Evolutionary conservation across 2,888 invertebrate species (phyloP), one percentile per base, ranked within the genome.

Genomic region (Phalera bucephala): DNA sequence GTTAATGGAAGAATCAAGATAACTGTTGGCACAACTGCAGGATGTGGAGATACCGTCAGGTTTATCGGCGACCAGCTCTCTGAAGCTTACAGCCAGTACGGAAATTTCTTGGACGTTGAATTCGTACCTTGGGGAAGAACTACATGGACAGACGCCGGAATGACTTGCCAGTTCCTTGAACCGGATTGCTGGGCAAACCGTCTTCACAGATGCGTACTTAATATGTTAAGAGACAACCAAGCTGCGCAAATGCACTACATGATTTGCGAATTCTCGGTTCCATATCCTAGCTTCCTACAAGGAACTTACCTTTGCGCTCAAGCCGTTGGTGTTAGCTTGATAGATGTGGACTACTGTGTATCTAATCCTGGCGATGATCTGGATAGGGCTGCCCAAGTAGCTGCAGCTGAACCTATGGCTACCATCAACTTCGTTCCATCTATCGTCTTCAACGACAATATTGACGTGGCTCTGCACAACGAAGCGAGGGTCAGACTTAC

Each of bases 81-180:
- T 1, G 67, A 72, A 20, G 67, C 78, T 0, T 83, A 80, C 28
- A 52, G 51, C 8, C 52, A 71, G 12, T 86, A 80, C 47, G 64
- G 65, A 7, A 47, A 81, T 0, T 80, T 64, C 28, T 41, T 90
- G 36, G 78, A 86, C 5, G 36, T 89, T 0, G 78, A 87, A 44
- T 87, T 83, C 30, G 64, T 90, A 0, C 80, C 87, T 1, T 90
- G 90, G 90, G 90, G 89, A 9, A 78, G 80, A 34, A 79, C 84
- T 0, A 10, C 10, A 1, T 58, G 74, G 25, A 51, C 62, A 8
- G 35, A 33, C 0, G 53, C 80, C 15, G 80, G 72, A 2, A 42
- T 82, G 7, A 44, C 35, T 1, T 90, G 90, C 35, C 79, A 80
- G 33, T 83, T 82, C 14, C 68, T 68, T 1, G 37, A 4, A 0